phyloP scores from a whole-genome alignment of 2,797 vertebrate genomes.

The Choloepus didactylus region DNA sequence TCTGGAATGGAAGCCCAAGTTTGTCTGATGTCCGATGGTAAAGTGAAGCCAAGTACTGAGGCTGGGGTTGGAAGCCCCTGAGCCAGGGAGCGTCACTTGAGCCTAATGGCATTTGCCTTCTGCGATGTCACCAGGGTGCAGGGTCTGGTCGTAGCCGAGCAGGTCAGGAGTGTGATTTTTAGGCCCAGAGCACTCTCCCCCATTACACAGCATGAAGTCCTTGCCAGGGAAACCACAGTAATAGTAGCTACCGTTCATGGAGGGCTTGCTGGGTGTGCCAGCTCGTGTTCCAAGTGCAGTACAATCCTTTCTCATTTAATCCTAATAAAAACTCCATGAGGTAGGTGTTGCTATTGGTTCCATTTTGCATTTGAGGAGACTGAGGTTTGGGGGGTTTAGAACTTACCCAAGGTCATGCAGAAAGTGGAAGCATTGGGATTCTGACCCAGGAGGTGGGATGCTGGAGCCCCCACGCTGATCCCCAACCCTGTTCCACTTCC shows the following conservation, averaged over 20 bases:
- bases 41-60: neutral
- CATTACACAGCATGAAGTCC: rapidly evolving
- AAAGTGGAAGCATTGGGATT: neutral
- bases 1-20: neutral
- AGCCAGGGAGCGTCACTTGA: neutral
- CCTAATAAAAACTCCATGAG: neutral
- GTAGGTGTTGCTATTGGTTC: neutral
- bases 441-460: too few relatives aligned
- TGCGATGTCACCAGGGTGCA: neutral
- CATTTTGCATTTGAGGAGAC: neutral
- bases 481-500: neutral
- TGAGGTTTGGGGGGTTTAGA: neutral
- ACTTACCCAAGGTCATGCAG: neutral
- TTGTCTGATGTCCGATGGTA: neutral
- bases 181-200: neutral
- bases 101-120: neutral
- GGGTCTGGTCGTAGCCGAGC: rapidly evolving
- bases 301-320: neutral
- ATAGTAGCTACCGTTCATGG: rapidly evolving
- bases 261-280: too few relatives aligned
- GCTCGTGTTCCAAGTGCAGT: neutral
- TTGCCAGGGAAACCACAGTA: neutral
- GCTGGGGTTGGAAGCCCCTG: neutral
- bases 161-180: neutral
- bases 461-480: neutral